These are phyloP conservation scores for Lithobates sylvaticus DNA, from an alignment of 2,797 vertebrate genomes.

Conservation along the genomic window DNA sequence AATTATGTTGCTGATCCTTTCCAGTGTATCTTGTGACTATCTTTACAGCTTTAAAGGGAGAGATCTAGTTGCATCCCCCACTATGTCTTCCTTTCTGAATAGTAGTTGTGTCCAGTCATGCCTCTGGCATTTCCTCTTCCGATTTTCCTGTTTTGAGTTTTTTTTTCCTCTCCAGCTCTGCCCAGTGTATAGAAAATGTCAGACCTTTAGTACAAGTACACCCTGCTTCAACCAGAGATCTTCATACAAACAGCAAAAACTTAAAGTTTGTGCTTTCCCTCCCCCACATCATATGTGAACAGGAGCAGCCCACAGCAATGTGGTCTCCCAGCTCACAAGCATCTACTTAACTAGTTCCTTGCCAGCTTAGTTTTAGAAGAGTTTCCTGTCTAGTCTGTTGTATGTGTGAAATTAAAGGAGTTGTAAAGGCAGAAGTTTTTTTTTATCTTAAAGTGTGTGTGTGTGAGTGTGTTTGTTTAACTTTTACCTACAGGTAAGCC, in stretches of 20 bases:
- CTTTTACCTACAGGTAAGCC: too few species aligned
- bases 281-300: slow-evolving; percentile 22
- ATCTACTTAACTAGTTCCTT: slow-evolving; percentile 28
- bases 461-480: too few species aligned
- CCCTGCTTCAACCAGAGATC: neutral
- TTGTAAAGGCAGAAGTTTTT: too few species aligned
- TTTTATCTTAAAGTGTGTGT: too few species aligned
- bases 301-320: slow-evolving; percentile 16
- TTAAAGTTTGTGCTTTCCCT: slow-evolving; percentile 6
- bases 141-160: slow-evolving; percentile 10
- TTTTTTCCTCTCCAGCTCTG: neutral
- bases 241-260: neutral
- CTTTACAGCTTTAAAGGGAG: neutral
- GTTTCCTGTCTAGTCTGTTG: neutral
- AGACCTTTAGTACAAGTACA: neutral
- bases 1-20: neutral
- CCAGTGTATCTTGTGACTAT: neutral
- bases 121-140: slow-evolving; percentile 52
- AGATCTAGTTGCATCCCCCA: neutral
- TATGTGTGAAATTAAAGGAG: neutral
- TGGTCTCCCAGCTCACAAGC: slow-evolving; percentile 19
- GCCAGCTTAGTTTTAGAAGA: neutral
- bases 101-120: slow-evolving; percentile 14
- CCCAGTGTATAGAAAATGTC: neutral
- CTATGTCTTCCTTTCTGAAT: neutral